A percentile compares a stretch with the other conserved stretches of the same genome.
Conservation (phyloP, 2,113 vertebrate genomes). For the Oenanthe oenanthe region DNA sequence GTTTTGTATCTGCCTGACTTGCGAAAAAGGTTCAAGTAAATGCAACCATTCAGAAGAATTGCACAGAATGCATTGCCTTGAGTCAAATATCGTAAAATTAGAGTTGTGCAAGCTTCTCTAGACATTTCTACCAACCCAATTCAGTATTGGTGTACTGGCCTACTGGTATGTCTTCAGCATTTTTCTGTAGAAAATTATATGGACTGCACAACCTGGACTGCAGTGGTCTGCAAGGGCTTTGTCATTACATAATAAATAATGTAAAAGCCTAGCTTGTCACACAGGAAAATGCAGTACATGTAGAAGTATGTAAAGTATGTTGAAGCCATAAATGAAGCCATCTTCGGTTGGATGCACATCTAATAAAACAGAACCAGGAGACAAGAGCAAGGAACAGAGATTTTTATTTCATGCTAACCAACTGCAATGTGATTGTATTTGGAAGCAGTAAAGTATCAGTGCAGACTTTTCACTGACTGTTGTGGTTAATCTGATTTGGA, state of each 20-base stretch:
- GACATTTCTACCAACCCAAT: neutral
- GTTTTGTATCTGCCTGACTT: neutral
- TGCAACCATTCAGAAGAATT: neutral
- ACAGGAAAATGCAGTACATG: neutral
- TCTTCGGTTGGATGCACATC: neutral
- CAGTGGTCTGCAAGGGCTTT: neutral
- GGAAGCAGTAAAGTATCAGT: neutral
- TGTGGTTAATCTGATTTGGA: neutral
- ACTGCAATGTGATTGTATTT: neutral
- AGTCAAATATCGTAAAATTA: neutral
- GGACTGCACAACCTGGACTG: too few species aligned
- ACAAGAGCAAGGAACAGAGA: neutral
- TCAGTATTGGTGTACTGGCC: neutral
- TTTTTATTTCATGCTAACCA: neutral
- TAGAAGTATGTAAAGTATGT: neutral
- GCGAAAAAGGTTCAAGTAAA: neutral
- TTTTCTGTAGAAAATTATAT: neutral
- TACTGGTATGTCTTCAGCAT: neutral
- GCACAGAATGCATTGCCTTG: neutral
- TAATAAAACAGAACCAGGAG: neutral
- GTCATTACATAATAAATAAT: neutral
- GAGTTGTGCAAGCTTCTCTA: neutral
- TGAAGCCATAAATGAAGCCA: neutral
- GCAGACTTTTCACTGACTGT: neutral
- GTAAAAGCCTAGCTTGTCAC: neutral